Conservation (phyloP, 2,888 invertebrate genomes). For the Harpagoxenus sublaevis region DNA sequence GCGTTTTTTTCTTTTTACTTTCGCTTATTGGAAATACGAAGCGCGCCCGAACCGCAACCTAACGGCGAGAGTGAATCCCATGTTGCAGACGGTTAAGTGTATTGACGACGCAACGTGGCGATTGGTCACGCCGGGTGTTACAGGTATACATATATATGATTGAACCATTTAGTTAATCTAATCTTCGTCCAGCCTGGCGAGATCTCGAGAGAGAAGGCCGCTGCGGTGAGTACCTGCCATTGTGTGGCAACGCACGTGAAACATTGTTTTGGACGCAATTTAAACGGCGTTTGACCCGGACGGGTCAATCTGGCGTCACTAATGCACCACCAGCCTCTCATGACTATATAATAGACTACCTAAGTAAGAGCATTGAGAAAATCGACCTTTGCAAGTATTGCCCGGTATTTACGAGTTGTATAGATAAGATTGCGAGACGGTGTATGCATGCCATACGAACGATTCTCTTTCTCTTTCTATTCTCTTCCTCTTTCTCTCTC, state of each 20-base stretch:
- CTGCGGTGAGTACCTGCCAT: constrained; percentile 36
- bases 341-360: constrained; percentile 76
- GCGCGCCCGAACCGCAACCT: constrained; percentile 21
- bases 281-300: constrained; percentile 75
- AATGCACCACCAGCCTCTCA: constrained; percentile 77
- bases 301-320: constrained; percentile 81
- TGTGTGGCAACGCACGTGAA: constrained; percentile 60
- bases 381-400: constrained; percentile 65
- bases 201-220: constrained; percentile 26
- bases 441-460: constrained; percentile 70
- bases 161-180: constrained; percentile 76
- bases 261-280: constrained; percentile 75
- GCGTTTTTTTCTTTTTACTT: not conserved
- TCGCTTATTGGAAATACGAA: constrained; percentile 17
- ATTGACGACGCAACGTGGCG: constrained; percentile 66
- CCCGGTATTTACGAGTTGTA: constrained; percentile 74
- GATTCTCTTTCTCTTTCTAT: constrained; percentile 34
- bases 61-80: constrained; percentile 47
- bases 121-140: constrained; percentile 71
- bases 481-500: constrained; percentile 34
- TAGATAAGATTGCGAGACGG: constrained; percentile 72
- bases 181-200: constrained; percentile 62
- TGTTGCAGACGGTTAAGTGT: constrained; percentile 62
- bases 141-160: constrained; percentile 62
- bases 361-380: constrained; percentile 67